These are phyloP conservation scores for Myotis vivesi DNA, from an alignment of 2,797 vertebrate species.

Conservation along the genomic window DNA sequence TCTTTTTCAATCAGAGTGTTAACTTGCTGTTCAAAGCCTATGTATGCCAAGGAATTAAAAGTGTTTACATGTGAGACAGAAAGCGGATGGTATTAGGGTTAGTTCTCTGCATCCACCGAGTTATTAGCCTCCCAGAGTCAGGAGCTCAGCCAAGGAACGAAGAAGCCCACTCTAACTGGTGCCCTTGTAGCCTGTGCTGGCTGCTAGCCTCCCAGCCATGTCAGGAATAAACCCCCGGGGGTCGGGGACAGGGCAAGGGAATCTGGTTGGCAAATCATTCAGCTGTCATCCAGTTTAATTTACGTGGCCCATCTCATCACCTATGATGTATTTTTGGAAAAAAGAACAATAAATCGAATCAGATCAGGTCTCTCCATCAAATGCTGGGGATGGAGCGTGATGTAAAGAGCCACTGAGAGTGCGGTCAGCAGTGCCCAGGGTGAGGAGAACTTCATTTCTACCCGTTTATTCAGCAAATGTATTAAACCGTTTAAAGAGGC, in stretches of 20 bases:
- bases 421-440: background rate
- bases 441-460: background rate
- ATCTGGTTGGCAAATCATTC: background rate
- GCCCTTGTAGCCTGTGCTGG: rapidly evolving
- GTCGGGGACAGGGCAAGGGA: too few relatives aligned
- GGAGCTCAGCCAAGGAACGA: background rate
- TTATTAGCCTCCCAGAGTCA: background rate
- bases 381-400: background rate
- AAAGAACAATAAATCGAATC: background rate
- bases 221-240: background rate
- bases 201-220: rapidly evolving
- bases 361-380: background rate
- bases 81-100: background rate
- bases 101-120: background rate
- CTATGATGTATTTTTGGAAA: background rate
- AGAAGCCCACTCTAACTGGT: rapidly evolving
- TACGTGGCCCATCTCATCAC: background rate
- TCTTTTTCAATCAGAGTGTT: background rate
- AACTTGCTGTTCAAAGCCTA: background rate
- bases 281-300: background rate
- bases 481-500: background rate
- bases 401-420: background rate
- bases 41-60: background rate
- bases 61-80: background rate
- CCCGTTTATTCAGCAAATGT: background rate